Conservation (phyloP, 2,113 vertebrate genomes). For the Cyprinodon brontotheroides region DNA sequence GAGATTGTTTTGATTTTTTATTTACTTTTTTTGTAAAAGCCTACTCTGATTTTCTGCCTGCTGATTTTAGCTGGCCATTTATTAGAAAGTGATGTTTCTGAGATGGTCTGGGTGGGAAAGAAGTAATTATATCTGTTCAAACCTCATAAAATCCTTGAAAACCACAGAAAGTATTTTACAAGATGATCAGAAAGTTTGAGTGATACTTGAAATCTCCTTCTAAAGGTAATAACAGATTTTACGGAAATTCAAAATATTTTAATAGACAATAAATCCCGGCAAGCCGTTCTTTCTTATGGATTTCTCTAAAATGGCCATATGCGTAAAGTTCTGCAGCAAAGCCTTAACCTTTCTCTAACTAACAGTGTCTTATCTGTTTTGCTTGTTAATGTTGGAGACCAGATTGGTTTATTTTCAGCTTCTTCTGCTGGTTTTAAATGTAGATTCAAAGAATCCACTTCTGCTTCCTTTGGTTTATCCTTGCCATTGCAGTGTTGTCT, state of each 20-base stretch:
- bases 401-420: slow-evolving; percentile 47
- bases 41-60: slow-evolving; percentile 24
- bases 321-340: slow-evolving; percentile 26
- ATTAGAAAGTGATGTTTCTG: slow-evolving; percentile 23
- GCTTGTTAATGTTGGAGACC: slow-evolving; percentile 25
- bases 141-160: slow-evolving; percentile 17
- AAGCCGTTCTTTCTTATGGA: slow-evolving; percentile 27
- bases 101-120: slow-evolving; percentile 44
- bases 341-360: slow-evolving; percentile 23
- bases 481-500: slow-evolving; percentile 50
- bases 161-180: background rate
- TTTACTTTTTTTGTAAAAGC: slow-evolving; percentile 12
- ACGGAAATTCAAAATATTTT: slow-evolving; percentile 15
- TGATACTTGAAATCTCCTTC: background rate
- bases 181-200: background rate
- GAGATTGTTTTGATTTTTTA: background rate
- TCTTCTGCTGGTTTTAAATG: slow-evolving; percentile 52
- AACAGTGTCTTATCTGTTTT: slow-evolving; percentile 28
- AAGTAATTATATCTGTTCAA: slow-evolving; percentile 35
- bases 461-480: slow-evolving; percentile 51
- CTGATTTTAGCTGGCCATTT: slow-evolving; percentile 26
- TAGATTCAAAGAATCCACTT: slow-evolving; percentile 53
- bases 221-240: background rate
- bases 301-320: slow-evolving; percentile 12
- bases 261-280: slow-evolving; percentile 17